A percentile compares a stretch with the other conserved stretches of the same genome.
phyloP scores from a whole-genome alignment of 1,140 invertebrate species.

The Zaprionus nigranus region DNA sequence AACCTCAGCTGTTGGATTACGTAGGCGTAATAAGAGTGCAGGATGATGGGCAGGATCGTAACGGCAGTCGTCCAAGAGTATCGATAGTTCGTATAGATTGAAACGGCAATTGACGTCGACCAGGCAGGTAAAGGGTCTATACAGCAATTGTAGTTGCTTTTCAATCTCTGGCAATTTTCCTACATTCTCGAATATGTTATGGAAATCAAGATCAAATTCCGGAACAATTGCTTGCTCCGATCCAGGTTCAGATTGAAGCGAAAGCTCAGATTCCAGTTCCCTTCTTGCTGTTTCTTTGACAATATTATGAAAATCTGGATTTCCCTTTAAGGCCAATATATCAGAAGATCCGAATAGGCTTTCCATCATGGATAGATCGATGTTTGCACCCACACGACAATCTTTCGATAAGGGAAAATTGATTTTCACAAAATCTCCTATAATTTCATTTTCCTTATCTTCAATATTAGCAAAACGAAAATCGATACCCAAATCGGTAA shows the following conservation, averaged over 20 bases:
- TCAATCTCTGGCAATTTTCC: slow-evolving; percentile 40
- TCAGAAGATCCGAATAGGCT: slow-evolving; percentile 13
- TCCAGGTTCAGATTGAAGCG: not conserved
- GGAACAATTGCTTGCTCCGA: slow-evolving; percentile 3
- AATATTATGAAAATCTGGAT: not conserved
- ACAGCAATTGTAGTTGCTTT: slow-evolving; percentile 54
- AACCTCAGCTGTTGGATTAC: slow-evolving; percentile 34
- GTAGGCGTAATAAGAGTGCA: slow-evolving; percentile 27
- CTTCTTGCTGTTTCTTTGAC: not conserved
- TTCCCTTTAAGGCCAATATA: slow-evolving; percentile 9
- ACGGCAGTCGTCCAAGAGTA: slow-evolving; percentile 45
- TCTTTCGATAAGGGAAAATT: slow-evolving; percentile 11
- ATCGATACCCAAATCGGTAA: slow-evolving; percentile 5
- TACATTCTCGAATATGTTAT: slow-evolving; percentile 51
- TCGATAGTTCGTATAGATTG: slow-evolving; percentile 52
- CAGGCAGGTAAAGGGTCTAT: slow-evolving; percentile 55
- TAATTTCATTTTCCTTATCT: slow-evolving; percentile 18
- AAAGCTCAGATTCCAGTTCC: not conserved
- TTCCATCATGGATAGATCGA: not conserved
- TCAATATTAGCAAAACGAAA: slow-evolving; percentile 13
- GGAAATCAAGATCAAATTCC: slow-evolving; percentile 50
- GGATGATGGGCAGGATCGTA: slow-evolving; percentile 58
- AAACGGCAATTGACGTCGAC: slow-evolving; percentile 56
- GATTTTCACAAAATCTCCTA: slow-evolving; percentile 30
- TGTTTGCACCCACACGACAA: not conserved